Base-by-base conservation (phyloP, 2,113 vertebrate species). In the Ailuropoda melanoleuca region DNA sequence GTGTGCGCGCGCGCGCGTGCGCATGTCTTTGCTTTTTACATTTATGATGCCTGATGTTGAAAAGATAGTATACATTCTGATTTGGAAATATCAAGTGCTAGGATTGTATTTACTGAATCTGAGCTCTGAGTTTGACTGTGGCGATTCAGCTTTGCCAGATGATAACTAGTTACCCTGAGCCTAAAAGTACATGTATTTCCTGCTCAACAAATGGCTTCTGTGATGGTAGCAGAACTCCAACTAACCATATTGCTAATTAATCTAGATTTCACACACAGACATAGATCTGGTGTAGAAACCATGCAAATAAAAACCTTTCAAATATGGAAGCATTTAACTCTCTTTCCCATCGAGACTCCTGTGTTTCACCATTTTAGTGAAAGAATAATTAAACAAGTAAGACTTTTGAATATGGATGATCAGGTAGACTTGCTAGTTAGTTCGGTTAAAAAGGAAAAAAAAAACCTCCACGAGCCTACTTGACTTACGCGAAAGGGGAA, bases 371-470 rank as follows among this genome's bases (percentile, higher is more conserved):
- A 70, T 60, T 53, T 94, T 84, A 53, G 18, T 62, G 48, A 83
- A 95, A 86, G 13, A 85, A 85, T 55, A 68, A 62, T 85, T 88
- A 50, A 83, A 56, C 68, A 94, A 91, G 62, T 34, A 60, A 37
- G 19, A 72, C 70, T 82, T 3, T 70, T 95, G 29, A 90, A 29
- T 43, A 48, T 86, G 26, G 21, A 7, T 68, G 19, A 78, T 12
- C 29, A 88, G 39, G 81, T 14, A 74, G 70, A 93, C 8, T 93
- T 81, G 43, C 14, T 82, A 43, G 14, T 72, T 72, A 82, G 34
- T 95, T 74, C 90, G 12, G 17, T 70, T 97, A 48, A 92, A 72
- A 89, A 83, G 8, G 18, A 53, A 58, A 92, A 91, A 74, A 60
- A n/a, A 17, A 66, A n/a, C 34, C 0, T 19, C 37, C 58, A 55